Evolutionary conservation across 1,140 invertebrate species (phyloP).

Genomic region (Eriosoma lanigerum): DNA sequence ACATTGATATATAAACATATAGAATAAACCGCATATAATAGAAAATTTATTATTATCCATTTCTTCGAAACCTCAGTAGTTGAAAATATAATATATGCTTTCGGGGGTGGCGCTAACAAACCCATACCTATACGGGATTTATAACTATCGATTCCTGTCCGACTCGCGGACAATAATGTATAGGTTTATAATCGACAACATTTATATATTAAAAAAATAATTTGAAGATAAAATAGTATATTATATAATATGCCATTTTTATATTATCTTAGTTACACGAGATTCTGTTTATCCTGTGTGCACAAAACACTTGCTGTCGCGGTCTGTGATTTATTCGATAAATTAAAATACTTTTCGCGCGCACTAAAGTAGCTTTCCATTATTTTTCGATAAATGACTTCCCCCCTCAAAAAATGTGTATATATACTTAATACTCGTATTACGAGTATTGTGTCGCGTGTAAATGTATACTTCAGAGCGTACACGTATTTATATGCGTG

Average conservation of each 20-base stretch:
- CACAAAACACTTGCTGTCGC: too few species aligned
- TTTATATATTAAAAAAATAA: too few species aligned
- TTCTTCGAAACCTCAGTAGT: neutral
- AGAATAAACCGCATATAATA: neutral
- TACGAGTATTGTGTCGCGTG: neutral
- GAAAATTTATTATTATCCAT: constrained; percentile 16
- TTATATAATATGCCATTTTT: too few species aligned
- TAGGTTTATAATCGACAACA: too few species aligned
- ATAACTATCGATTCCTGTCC: constrained; percentile 2
- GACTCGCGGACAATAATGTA: neutral
- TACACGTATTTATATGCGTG: neutral
- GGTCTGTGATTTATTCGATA: constrained; percentile 23
- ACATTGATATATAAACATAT: too few species aligned
- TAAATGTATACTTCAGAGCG: neutral
- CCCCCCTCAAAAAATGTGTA: neutral
- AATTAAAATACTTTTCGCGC: neutral
- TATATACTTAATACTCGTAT: neutral
- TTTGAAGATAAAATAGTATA: too few species aligned
- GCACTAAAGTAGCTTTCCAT: constrained; percentile 11
- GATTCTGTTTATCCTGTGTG: too few species aligned
- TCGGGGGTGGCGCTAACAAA: constrained; percentile 8
- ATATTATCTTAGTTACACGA: too few species aligned
- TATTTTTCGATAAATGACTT: constrained; percentile 27
- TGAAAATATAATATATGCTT: neutral
- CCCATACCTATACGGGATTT: too few species aligned